Conservation (phyloP, 2,113 vertebrate genomes). For the Noturus placidus region DNA sequence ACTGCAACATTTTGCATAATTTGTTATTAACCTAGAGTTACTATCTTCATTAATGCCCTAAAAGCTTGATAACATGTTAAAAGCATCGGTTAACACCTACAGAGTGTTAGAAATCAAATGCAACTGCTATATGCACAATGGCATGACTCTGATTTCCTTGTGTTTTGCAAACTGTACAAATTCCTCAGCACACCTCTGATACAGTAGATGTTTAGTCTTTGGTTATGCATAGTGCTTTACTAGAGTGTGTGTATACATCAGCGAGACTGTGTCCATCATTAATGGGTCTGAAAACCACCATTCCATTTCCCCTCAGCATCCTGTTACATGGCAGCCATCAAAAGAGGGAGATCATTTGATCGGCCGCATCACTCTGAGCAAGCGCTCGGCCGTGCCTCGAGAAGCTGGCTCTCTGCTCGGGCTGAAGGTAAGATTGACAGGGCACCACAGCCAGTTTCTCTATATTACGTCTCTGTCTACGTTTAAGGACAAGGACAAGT, state of each 20-base stretch:
- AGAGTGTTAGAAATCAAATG: neutral
- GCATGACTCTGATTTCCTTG: neutral
- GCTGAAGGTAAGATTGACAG: conserved; percentile 83
- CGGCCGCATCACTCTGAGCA: conserved; percentile 95
- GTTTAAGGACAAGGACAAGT: neutral
- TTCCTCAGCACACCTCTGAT: neutral
- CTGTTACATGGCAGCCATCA: conserved; percentile 96
- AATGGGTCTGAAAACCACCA: conserved; percentile 19
- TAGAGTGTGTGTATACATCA: conserved; percentile 1
- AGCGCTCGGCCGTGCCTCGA: conserved; percentile 93
- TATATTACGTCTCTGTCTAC: neutral
- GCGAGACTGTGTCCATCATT: conserved; percentile 27
- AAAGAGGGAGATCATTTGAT: conserved; percentile 98
- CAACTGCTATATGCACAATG: neutral
- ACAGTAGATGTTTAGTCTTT: neutral
- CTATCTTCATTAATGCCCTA: neutral
- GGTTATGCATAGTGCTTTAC: conserved; percentile 4
- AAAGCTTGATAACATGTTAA: neutral
- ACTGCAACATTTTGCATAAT: neutral
- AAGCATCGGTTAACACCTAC: neutral
- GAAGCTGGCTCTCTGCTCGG: conserved; percentile 94
- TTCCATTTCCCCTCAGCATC: conserved; percentile 77
- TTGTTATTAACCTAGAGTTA: neutral
- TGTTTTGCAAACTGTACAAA: conserved; percentile 9
- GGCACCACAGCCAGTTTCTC: conserved; percentile 11